Base-by-base conservation (phyloP, 2,888 invertebrate genomes). In the Diaperis boleti region DNA sequence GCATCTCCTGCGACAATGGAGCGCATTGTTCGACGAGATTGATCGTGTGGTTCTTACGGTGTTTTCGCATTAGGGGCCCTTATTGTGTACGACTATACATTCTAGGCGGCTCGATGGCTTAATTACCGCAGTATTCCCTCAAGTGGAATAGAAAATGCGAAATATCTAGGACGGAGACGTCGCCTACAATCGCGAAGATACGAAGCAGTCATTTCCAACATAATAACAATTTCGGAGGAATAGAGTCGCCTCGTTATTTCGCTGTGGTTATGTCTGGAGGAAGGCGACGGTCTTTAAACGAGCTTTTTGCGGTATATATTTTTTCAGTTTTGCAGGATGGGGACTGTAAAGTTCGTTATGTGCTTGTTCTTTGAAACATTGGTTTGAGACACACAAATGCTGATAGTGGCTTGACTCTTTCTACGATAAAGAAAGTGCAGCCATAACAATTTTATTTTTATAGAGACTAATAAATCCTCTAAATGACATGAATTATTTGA, bases 21-120 rank as follows among this genome's bases (percentile, higher is more conserved):
- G 7, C 15, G 13, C 15, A 45, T 45, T 45, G 45, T 45, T 45
- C 45, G 26, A 1, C 15, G 29, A 26, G 45, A 45, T 45, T 26
- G 29, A 45, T 45, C 26, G 45, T 45, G 29, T 45, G 45, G 26
- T 29, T 45, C 18, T 45, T 45, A 45, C 20, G 45, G 29, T 45
- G 45, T 45, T 45, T 45, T 45, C 29, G 14, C n/a, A 45, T 26
- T 26, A 29, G 45, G 15, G 14, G 26, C 11, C 29, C 11, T 45
- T 22, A 18, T 45, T 26, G 29, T 45, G 14, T 45, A 11, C 15
- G 45, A 45, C 45, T 45, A 18, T 11, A 26, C 45, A 45, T 45
- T 45, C 26, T 45, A 14, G 45, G 29, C 29, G n/a, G 29, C n/a
- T 29, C 20, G 45, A 45, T 45, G 45, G 45, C 14, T 29, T 45